Conservation (phyloP, 1,140 invertebrate species). For the Theocolax elegans region DNA sequence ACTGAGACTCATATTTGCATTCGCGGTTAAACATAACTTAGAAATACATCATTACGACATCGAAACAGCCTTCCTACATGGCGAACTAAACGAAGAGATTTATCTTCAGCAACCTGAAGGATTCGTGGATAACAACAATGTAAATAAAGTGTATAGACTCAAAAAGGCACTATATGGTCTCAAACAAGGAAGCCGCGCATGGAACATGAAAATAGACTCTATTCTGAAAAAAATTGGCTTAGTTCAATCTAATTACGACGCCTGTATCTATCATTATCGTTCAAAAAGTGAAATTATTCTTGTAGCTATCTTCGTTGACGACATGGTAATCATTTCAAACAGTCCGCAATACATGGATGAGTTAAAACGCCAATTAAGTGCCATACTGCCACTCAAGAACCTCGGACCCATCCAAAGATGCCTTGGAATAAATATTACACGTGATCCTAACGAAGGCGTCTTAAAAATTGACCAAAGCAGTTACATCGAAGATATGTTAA, state of each 20-base stretch:
- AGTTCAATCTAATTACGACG: no score
- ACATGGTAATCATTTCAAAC: background rate
- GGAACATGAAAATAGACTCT: constrained; percentile 49
- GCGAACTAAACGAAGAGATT: constrained; percentile 46
- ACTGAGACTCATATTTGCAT: constrained; percentile 47
- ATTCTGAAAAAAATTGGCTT: constrained; percentile 48
- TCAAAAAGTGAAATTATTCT: background rate
- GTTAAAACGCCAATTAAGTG: background rate
- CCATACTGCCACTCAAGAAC: background rate
- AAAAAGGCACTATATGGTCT: no score
- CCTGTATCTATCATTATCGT: background rate
- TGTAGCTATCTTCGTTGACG: background rate
- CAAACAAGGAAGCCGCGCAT: constrained; percentile 42
- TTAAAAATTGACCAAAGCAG: background rate
- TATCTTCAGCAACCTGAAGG: constrained; percentile 54
- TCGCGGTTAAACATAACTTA: constrained; percentile 27
- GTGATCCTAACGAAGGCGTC: background rate
- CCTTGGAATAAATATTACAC: background rate
- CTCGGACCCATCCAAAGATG: background rate
- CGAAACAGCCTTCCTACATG: constrained; percentile 49
- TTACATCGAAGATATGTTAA: background rate
- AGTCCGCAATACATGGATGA: background rate
- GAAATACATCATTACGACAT: constrained; percentile 47
- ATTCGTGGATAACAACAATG: constrained; percentile 9
- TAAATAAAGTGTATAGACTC: background rate